phyloP scores from a whole-genome alignment of 2,888 invertebrate species.

The Halictus quadricinctus region DNA sequence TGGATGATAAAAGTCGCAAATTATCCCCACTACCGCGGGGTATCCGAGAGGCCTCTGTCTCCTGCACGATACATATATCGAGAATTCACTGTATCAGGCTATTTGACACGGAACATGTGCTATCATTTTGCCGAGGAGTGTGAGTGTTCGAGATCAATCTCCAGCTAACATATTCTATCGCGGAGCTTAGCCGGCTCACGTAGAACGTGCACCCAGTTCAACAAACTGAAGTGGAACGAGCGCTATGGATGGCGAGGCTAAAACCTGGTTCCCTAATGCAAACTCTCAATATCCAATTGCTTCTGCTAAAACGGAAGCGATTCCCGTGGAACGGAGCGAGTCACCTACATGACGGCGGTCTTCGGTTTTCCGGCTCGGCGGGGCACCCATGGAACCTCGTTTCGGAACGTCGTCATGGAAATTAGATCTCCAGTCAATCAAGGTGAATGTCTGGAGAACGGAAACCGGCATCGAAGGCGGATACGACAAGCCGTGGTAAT shows the following conservation, averaged over 20 bases:
- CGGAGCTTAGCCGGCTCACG: neutral
- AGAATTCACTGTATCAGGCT: too few species aligned
- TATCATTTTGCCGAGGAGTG: too few species aligned
- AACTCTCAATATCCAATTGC: conserved; percentile 11
- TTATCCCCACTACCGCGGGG: too few species aligned
- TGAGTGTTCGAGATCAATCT: too few species aligned
- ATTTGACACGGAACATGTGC: too few species aligned
- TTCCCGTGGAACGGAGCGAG: conserved; percentile 17
- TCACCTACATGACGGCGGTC: neutral
- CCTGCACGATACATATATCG: too few species aligned
- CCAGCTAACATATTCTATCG: neutral
- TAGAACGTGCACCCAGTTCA: neutral
- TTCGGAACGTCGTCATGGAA: conserved; percentile 24
- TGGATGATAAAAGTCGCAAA: too few species aligned
- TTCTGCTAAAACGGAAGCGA: conserved; percentile 26
- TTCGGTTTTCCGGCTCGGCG: neutral
- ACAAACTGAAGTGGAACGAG: neutral
- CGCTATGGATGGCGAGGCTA: neutral
- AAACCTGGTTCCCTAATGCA: neutral
- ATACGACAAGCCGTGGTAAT: conserved; percentile 42
- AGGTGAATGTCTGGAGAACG: conserved; percentile 29
- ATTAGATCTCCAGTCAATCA: conserved; percentile 48
- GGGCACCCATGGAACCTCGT: neutral
- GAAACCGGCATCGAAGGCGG: conserved; percentile 17
- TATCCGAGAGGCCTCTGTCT: too few species aligned